Evolutionary conservation across 2,113 vertebrate species (phyloP), one percentile per base, ranked within the genome.

Genomic region (Pseudopipra pipra): DNA sequence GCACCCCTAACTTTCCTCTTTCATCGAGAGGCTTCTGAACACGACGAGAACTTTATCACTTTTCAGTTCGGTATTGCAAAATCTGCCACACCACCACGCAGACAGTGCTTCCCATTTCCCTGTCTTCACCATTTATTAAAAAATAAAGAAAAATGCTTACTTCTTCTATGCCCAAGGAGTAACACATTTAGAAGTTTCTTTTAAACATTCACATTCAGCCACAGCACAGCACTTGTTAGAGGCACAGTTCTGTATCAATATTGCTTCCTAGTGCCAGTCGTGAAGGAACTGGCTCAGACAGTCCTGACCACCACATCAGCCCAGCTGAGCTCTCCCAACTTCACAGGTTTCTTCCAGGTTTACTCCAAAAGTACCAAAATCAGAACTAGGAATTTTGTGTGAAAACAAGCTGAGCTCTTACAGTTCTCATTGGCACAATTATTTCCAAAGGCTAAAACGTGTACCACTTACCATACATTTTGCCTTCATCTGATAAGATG

Each of bases 401-500:
- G 58, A 33, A 14, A 76, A 72, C 61, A 93, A 78, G 31, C 37
- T 14, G 44, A 44, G 68, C 71, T 82, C 43, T 41, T 41, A 43
- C 35, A 35, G 39, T 52, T 43, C 71, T 70, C 41, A 35, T 1
- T 5, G 11, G 87, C 19, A 77, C 70, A 51, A 76, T 90, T 87
- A 55, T 83, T 96, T 96, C 83, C 90, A 79, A 87, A 79, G 75
- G 71, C 79, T 51, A 67, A 78, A 95, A 95, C 27, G 76, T 56
- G 68, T 66, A 84, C 93, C 90, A 99, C 99, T 99, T 98, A 99
- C 99, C 99, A 98, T 99, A 99, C 99, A 99, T 99, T 98, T 99
- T 99, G 97, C 99, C 99, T 98, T 99, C 99, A 74, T 99, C 99
- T 46, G 99, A 99, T 90, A 99, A 98, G 97, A 99, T 99, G 98